Conservation (phyloP, 2,113 vertebrate genomes). For the Chauna torquata region DNA sequence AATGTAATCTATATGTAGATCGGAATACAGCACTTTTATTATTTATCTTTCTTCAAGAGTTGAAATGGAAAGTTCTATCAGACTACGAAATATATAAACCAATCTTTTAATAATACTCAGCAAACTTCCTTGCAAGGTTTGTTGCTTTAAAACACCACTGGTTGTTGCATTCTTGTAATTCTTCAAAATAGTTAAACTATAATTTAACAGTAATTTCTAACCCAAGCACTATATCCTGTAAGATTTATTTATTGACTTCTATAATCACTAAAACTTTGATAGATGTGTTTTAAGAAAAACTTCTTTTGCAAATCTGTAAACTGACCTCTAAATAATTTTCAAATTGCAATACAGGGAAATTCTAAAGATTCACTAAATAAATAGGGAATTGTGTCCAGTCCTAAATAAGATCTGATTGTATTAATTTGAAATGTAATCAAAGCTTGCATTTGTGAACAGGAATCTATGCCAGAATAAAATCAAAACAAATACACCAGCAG, state of each 20-base stretch:
- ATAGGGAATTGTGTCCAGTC: not conserved
- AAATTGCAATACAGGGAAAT: not conserved
- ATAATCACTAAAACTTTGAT: not conserved
- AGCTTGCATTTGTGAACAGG: not conserved
- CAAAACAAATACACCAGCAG: not conserved
- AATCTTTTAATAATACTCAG: not conserved
- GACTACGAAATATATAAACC: not conserved
- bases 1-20: constrained; percentile 25
- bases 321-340: not conserved
- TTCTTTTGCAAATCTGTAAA: not conserved
- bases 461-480: not conserved
- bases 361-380: not conserved
- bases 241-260: not conserved
- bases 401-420: not conserved
- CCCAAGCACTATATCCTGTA: not conserved
- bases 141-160: not conserved
- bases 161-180: not conserved
- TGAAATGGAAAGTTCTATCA: not conserved
- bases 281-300: not conserved
- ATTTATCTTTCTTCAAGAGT: not conserved
- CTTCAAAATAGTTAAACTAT: not conserved
- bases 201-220: not conserved
- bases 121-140: not conserved
- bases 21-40: not conserved
- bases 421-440: not conserved